phyloP scores from a whole-genome alignment of 35 echinoderm and acorn worm species.

The Apostichopus parvimensis region DNA sequence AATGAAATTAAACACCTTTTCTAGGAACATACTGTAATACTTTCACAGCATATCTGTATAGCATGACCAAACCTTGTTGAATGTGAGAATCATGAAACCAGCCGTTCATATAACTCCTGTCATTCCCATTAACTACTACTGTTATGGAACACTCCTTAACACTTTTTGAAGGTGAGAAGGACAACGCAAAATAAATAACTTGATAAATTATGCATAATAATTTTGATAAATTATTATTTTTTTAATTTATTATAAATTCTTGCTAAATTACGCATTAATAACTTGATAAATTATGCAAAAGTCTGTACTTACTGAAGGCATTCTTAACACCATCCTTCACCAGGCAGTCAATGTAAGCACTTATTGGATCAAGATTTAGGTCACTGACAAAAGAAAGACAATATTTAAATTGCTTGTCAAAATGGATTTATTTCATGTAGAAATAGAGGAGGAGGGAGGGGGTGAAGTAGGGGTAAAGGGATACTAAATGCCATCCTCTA shows the following conservation, averaged over 20 bases:
- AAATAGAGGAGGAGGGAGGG: not conserved
- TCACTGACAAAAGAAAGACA: constrained; percentile 17
- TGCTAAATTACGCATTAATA: no score
- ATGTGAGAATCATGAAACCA: no score
- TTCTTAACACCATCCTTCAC: constrained; percentile 38
- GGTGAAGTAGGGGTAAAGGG: not conserved
- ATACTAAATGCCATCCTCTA: not conserved
- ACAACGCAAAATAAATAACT: no score
- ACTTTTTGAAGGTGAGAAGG: not conserved
- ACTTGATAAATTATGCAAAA: no score
- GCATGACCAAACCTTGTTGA: no score
- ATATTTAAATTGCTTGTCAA: not conserved
- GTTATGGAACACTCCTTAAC: not conserved
- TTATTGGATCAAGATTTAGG: constrained; percentile 31
- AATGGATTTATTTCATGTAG: not conserved
- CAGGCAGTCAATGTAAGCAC: constrained; percentile 45
- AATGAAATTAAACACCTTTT: no score
- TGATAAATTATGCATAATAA: no score
- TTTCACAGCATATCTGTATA: no score
- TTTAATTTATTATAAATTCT: no score
- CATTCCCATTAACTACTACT: not conserved
- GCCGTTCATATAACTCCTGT: no score
- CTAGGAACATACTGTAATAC: no score
- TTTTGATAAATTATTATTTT: no score
- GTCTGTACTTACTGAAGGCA: constrained; percentile 33